Evolutionary conservation across 2,888 invertebrate species (phyloP).

Genomic region (Sarcophaga subvicina): DNA sequence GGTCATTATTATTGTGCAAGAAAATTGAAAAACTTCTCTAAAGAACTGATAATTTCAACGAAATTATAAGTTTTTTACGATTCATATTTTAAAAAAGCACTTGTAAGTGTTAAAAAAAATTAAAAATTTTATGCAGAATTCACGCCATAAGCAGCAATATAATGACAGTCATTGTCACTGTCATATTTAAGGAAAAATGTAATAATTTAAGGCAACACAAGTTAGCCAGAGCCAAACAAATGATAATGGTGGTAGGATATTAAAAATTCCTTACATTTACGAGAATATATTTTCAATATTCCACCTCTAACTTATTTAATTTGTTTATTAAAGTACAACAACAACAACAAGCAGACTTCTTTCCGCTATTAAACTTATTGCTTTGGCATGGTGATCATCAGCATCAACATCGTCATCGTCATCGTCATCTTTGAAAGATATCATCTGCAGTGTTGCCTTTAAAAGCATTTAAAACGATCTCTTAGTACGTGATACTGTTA

Average conservation of each 20-base stretch:
- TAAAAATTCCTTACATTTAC: not conserved
- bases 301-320: conserved; percentile 18
- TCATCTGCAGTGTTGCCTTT: conserved; percentile 49
- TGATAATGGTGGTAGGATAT: not conserved
- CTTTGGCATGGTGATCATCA: not conserved
- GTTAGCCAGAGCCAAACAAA: too few species aligned
- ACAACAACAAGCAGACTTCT: too few species aligned
- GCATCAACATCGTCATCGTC: not conserved
- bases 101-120: too few species aligned
- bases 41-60: too few species aligned
- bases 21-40: too few species aligned
- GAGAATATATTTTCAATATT: not conserved
- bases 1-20: too few species aligned
- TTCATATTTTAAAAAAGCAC: too few species aligned
- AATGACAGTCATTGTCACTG: conserved; percentile 1
- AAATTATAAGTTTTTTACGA: too few species aligned
- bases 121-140: too few species aligned
- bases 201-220: too few species aligned
- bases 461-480: conserved; percentile 73
- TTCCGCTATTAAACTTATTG: not conserved
- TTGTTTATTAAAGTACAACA: not conserved
- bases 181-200: not conserved
- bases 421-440: conserved; percentile 41
- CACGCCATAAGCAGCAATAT: too few species aligned
- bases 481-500: conserved; percentile 80